Conservation (phyloP, 1,140 invertebrate genomes). For the Trichonephila clavipes region DNA sequence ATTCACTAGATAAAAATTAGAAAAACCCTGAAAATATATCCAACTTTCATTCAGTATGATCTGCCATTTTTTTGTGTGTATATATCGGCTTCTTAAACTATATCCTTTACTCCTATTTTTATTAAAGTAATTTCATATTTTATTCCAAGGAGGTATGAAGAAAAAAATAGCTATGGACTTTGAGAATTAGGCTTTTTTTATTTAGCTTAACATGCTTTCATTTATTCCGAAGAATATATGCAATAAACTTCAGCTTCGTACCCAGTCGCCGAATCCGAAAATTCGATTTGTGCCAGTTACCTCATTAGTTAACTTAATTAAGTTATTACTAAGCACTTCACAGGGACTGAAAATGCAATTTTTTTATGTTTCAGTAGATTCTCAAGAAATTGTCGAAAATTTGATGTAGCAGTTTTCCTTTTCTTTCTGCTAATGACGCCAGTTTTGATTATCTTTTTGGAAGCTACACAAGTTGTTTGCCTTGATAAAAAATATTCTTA, state of each 20-base stretch:
- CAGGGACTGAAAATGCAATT: not conserved
- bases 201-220: not conserved
- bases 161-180: not conserved
- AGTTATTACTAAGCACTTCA: not conserved
- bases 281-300: not conserved
- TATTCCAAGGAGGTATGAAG: not conserved
- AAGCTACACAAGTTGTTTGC: not conserved
- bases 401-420: not conserved
- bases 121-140: not conserved
- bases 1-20: no score
- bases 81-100: not conserved
- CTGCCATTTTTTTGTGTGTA: not conserved
- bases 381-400: not conserved
- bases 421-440: not conserved
- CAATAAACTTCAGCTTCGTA: not conserved
- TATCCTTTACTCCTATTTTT: not conserved
- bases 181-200: not conserved
- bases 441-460: not conserved
- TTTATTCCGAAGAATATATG: not conserved
- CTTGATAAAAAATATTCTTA: no score
- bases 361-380: not conserved
- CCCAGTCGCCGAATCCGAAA: not conserved
- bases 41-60: not conserved
- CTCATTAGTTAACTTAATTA: constrained; percentile 4
- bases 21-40: not conserved